Evolutionary conservation across 2,888 invertebrate genomes (phyloP).

Genomic region (Heliconius cydno): DNA sequence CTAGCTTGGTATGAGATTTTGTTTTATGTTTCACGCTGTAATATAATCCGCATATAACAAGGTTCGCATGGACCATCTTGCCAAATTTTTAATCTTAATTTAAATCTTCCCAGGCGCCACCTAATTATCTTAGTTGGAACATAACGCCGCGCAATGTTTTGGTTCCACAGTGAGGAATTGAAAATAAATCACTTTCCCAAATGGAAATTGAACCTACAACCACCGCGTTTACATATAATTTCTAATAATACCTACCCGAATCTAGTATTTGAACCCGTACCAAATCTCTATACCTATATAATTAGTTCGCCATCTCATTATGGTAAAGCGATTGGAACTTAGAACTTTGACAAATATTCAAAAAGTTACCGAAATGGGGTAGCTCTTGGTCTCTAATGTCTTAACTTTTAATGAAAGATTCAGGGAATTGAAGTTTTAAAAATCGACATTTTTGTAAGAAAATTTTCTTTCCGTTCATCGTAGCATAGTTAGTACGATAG

Average conservation of each 20-base stretch:
- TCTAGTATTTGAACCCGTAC: neutral
- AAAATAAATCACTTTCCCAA: neutral
- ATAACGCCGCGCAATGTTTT: neutral
- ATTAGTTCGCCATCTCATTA: slow-evolving; percentile 2
- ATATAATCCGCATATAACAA: neutral
- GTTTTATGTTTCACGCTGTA: neutral
- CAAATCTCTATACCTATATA: neutral
- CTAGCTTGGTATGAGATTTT: neutral
- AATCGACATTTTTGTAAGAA: slow-evolving; percentile 10
- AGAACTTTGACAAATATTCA: slow-evolving; percentile 25
- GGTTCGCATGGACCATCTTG: too few relatives aligned
- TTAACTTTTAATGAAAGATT: slow-evolving; percentile 25
- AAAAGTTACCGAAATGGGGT: slow-evolving; percentile 19
- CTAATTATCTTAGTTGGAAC: too few relatives aligned
- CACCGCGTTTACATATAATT: neutral
- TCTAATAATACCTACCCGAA: neutral
- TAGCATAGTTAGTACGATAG: neutral
- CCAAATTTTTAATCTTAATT: too few relatives aligned
- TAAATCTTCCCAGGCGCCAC: too few relatives aligned
- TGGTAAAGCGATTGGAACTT: slow-evolving; percentile 12
- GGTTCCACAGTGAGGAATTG: neutral
- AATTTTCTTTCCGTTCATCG: neutral
- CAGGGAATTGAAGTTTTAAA: slow-evolving; percentile 10
- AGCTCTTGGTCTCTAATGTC: slow-evolving; percentile 9
- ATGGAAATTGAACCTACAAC: neutral